Evolutionary conservation across 2,113 vertebrate species (phyloP), one percentile per base, ranked within the genome.

Genomic region (Dipodomys stephensi): DNA sequence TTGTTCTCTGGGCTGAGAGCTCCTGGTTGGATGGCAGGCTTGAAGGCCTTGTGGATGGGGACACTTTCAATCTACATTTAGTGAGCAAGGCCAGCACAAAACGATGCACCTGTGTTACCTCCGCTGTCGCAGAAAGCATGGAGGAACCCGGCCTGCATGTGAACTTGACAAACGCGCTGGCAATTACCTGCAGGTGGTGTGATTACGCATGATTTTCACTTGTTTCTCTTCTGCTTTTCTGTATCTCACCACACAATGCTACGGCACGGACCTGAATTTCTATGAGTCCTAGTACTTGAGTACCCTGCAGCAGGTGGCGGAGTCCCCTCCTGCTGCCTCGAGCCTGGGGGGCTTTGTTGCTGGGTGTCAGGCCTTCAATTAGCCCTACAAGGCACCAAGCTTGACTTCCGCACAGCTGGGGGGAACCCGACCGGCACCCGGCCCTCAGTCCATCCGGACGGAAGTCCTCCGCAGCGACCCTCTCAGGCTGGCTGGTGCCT

Each of bases 221-320:
- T 71, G 71, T 92, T 46, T 85, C 86, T 44, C 68, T 72, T 62
- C 27, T n/a, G 39, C 49, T 28, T 86, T 69, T 86, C 91, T 94
- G 5, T 53, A 60, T 90, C 60, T 71, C 4, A n/a, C 35, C 39
- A 35, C 6, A 20, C 30, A 69, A 87, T 16, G 30, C 60, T 82
- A 28, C 30, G 72, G 94, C 89, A 32, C 53, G 76, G 85, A 39
- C 80, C 73, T 53, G n/a, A 39, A 62, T 81, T 23, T 46, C 60
- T 30, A 44, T 27, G 19, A 20, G 49, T 78, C 65, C 27, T 18
- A 2, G 32, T 35, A 39, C 30, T 88, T 65, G 12, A 4, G 32
- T 49, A 49, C 30, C 88, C 64, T 13, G 28, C n/a, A 76, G 67
- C 57, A 89, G 27, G 30, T 4, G 46, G 65, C 72, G 93, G 88